Evolutionary conservation across 1,140 invertebrate species (phyloP).

Genomic region (Orius insidiosus): DNA sequence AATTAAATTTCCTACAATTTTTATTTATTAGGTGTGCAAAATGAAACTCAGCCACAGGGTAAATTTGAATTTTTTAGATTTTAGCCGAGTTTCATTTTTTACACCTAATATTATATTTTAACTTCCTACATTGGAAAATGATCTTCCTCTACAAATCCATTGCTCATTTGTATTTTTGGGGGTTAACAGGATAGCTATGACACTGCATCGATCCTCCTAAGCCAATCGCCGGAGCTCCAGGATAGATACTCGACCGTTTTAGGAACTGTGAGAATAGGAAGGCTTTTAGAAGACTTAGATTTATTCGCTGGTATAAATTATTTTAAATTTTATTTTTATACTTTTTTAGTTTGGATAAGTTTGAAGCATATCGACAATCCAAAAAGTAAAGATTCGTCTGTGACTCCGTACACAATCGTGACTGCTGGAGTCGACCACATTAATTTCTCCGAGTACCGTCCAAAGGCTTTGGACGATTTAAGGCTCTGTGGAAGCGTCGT

Average conservation of each 20-base stretch:
- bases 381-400: conserved; percentile 25
- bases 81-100: too few species aligned
- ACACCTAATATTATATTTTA: too few species aligned
- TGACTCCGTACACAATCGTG: conserved; percentile 50
- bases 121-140: too few species aligned
- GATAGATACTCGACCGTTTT: conserved; percentile 50
- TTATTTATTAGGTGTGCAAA: too few species aligned
- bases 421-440: conserved; percentile 61
- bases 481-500: conserved; percentile 53
- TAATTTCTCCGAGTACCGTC: conserved; percentile 31
- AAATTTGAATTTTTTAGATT: too few species aligned
- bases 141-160: too few species aligned
- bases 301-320: conserved; percentile 45
- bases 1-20: too few species aligned
- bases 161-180: too few species aligned
- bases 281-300: conserved; percentile 64
- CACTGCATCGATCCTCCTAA: conserved; percentile 48
- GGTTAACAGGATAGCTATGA: conserved; percentile 44
- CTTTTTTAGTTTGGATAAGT: conserved; percentile 40
- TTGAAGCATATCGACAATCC: conserved; percentile 49
- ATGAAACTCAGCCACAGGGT: too few species aligned
- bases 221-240: conserved; percentile 36
- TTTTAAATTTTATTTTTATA: conserved; percentile 13
- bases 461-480: conserved; percentile 43
- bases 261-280: conserved; percentile 46